Evolutionary conservation across 2,113 vertebrate genomes (phyloP).

Genomic region (Crotalus viridis): DNA sequence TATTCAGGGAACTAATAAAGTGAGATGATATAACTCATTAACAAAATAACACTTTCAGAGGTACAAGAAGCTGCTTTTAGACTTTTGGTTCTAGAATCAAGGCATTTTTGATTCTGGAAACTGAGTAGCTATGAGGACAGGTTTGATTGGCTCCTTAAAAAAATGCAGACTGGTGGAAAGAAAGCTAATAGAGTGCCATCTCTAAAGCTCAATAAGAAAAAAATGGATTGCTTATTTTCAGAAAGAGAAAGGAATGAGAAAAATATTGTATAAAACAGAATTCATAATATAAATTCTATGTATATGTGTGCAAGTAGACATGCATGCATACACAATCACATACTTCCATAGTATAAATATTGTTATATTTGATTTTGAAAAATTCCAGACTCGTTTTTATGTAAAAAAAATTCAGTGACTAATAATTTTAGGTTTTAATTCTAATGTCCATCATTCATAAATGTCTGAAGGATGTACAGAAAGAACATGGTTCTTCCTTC

Average conservation of each 20-base stretch:
- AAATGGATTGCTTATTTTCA: not conserved
- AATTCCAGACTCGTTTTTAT: not conserved
- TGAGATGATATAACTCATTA: not conserved
- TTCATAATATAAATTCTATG: not conserved
- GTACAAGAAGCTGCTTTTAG: not conserved
- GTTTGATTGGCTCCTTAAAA: not conserved
- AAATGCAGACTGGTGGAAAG: not conserved
- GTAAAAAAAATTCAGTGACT: not conserved
- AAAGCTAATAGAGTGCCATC: not conserved
- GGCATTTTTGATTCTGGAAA: not conserved
- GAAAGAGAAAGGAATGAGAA: not conserved
- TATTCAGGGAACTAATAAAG: not conserved
- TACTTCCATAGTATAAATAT: not conserved
- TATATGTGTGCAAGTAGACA: not conserved
- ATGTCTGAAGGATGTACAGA: not conserved
- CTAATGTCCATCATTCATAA: not conserved
- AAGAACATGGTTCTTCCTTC: not conserved
- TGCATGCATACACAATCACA: not conserved
- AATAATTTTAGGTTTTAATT: not conserved
- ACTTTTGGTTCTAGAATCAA: not conserved
- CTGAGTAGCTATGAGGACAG: not conserved
- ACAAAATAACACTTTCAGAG: not conserved
- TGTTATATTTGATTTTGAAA: not conserved
- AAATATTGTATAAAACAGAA: not conserved
- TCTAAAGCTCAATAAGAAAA: not conserved